These are phyloP conservation scores for Ruditapes philippinarum DNA, from an alignment of 1,140 invertebrate genomes.

Conservation along the genomic window DNA sequence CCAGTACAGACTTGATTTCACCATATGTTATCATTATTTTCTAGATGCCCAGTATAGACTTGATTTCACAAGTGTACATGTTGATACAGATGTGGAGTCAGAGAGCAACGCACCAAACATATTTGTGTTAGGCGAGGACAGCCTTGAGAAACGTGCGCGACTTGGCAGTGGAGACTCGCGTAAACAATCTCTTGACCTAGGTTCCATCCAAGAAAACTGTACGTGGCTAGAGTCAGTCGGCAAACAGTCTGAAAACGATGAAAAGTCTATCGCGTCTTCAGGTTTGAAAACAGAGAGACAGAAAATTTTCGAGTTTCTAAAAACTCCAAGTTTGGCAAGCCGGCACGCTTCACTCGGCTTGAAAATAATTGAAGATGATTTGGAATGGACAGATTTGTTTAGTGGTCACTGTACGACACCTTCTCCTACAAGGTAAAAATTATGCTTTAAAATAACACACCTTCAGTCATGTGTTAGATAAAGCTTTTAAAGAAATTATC, in stretches of 20 bases:
- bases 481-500: too few species aligned
- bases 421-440: constrained; percentile 53
- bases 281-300: constrained; percentile 37
- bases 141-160: neutral
- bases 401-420: constrained; percentile 16
- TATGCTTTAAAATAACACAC: too few species aligned
- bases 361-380: constrained; percentile 63
- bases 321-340: constrained; percentile 74
- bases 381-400: constrained; percentile 61
- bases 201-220: constrained; percentile 56
- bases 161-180: constrained; percentile 30
- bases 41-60: constrained; percentile 78
- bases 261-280: neutral
- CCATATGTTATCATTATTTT: too few species aligned
- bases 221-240: constrained; percentile 25
- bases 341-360: constrained; percentile 68
- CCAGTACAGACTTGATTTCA: constrained; percentile 82
- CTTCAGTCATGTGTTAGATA: too few species aligned
- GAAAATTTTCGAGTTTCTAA: constrained; percentile 71
- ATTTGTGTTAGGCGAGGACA: neutral
- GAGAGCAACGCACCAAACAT: neutral
- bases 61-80: constrained; percentile 80
- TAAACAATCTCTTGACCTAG: constrained; percentile 56
- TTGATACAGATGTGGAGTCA: constrained; percentile 76
- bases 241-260: neutral